phyloP scores from a whole-genome alignment of 2,888 invertebrate species.

The Rhingia rostrata region DNA sequence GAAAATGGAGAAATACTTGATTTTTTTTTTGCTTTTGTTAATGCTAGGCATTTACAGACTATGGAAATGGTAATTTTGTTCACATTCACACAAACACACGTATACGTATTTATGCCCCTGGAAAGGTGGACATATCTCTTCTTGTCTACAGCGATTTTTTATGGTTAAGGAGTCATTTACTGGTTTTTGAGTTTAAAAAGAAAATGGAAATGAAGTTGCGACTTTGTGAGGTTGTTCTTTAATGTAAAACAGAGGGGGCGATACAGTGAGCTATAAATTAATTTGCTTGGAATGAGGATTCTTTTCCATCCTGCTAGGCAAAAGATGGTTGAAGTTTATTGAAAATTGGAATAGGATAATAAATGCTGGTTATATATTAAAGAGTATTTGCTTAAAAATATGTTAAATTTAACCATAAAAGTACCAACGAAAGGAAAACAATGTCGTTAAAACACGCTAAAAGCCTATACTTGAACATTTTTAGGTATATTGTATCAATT shows the following conservation, averaged over 20 bases:
- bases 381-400: no score
- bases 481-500: no score
- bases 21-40: slow-evolving; percentile 1
- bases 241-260: slow-evolving; percentile 5
- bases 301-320: background rate
- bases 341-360: background rate
- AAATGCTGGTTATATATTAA: no score
- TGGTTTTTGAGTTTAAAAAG: slow-evolving; percentile 27
- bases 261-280: slow-evolving; percentile 51
- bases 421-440: no score
- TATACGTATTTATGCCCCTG: background rate
- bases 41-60: slow-evolving; percentile 23
- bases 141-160: slow-evolving; percentile 36
- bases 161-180: slow-evolving; percentile 58
- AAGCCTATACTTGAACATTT: no score
- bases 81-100: slow-evolving; percentile 10
- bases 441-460: no score
- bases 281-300: slow-evolving; percentile 44
- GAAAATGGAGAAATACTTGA: slow-evolving; percentile 21
- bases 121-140: slow-evolving; percentile 16
- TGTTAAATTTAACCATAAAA: no score
- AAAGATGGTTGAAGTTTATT: background rate
- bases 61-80: slow-evolving; percentile 35
- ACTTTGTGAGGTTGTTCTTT: background rate
- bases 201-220: background rate